Evolutionary conservation across 2,113 vertebrate genomes (phyloP).

Genomic region (Clarias macrocephalus): DNA sequence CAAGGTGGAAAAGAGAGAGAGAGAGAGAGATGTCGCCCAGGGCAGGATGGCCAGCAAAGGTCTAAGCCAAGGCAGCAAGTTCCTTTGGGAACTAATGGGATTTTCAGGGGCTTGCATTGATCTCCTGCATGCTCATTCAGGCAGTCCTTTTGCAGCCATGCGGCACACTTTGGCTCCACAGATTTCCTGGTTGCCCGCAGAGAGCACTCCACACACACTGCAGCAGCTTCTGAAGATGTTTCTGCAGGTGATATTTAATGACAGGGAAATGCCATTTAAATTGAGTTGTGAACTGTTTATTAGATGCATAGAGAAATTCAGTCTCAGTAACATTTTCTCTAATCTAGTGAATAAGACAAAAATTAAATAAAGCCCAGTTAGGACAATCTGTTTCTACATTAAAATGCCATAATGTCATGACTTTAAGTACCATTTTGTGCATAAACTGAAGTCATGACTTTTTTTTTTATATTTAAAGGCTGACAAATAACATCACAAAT

Average conservation of each 20-base stretch:
- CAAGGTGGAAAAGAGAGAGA: constrained; percentile 61
- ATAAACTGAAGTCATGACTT: background rate
- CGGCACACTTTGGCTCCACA: constrained; percentile 70
- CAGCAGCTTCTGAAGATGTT: constrained; percentile 27
- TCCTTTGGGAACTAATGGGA: constrained; percentile 73
- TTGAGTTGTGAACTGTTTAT: background rate
- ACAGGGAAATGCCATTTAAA: constrained; percentile 23
- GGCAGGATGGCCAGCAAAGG: constrained; percentile 54
- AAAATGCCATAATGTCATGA: background rate
- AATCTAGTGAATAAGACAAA: background rate
- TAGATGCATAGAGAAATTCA: background rate
- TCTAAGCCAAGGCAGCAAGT: constrained; percentile 68
- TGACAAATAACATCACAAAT: background rate
- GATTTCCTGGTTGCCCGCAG: constrained; percentile 43
- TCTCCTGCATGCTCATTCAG: constrained; percentile 70
- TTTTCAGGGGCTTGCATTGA: constrained; percentile 76
- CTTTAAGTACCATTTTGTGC: background rate
- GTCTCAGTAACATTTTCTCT: background rate
- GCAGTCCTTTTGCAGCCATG: constrained; percentile 68
- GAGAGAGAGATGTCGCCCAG: constrained; percentile 67
- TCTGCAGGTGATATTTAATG: constrained; percentile 52
- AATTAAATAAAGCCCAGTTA: background rate
- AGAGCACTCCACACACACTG: constrained; percentile 39
- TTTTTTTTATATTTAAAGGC: background rate
- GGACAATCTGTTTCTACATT: background rate